Evolutionary conservation across 2,113 vertebrate genomes (phyloP).

Genomic region (Silurus glanis): DNA sequence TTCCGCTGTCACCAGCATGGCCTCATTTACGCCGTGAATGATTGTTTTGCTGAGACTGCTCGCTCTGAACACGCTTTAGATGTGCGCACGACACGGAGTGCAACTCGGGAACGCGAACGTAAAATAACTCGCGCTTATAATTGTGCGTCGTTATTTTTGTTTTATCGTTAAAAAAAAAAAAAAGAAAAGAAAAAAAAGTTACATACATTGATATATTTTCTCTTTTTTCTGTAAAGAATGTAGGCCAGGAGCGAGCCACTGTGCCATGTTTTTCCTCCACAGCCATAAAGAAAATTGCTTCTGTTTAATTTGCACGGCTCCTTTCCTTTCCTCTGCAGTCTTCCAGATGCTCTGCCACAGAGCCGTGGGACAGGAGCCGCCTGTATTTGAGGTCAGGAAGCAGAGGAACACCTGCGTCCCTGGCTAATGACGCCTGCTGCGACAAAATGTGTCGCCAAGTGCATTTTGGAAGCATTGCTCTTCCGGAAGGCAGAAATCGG

Average conservation of each 20-base stretch:
- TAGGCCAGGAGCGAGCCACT: not conserved
- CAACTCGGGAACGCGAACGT: not conserved
- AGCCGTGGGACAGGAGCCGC: slow-evolving; percentile 54
- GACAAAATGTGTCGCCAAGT: slow-evolving; percentile 59
- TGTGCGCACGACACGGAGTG: not conserved
- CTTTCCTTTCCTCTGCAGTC: slow-evolving; percentile 4
- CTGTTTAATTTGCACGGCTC: slow-evolving; percentile 3
- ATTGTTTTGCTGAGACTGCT: slow-evolving; percentile 53
- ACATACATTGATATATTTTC: not conserved
- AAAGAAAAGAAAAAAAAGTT: too few species aligned
- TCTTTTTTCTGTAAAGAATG: not conserved
- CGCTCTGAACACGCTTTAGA: slow-evolving; percentile 40
- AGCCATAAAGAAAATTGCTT: not conserved
- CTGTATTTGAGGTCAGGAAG: slow-evolving; percentile 63
- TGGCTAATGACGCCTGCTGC: slow-evolving; percentile 61
- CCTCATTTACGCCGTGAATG: slow-evolving; percentile 50
- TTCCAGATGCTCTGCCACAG: slow-evolving; percentile 48
- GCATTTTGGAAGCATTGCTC: slow-evolving; percentile 64
- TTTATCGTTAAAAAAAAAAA: not conserved
- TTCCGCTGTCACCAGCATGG: slow-evolving; percentile 49
- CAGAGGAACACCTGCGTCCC: slow-evolving; percentile 63
- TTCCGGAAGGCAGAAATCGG: slow-evolving; percentile 63
- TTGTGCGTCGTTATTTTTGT: not conserved
- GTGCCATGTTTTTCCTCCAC: not conserved
- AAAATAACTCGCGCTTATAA: not conserved